These are phyloP conservation scores for Periparus ater DNA, from an alignment of 2,797 vertebrate species.

Conservation along the genomic window DNA sequence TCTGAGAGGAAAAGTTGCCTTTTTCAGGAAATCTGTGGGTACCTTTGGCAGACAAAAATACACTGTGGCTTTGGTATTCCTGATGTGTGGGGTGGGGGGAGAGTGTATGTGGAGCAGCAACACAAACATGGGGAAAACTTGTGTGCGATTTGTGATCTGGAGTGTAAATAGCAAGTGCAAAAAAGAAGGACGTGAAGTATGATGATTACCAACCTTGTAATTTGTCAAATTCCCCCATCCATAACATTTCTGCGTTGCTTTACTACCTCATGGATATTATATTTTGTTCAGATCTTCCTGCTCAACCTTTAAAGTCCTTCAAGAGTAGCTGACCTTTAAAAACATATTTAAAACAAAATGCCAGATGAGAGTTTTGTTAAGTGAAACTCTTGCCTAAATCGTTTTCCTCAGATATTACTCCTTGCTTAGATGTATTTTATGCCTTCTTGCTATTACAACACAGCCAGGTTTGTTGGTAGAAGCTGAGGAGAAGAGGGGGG, in stretches of 20 bases:
- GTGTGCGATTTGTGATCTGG: neutral
- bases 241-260: constrained; percentile 22
- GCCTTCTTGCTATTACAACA: neutral
- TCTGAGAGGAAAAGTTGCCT: neutral
- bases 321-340: constrained; percentile 79
- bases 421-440: neutral
- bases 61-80: neutral
- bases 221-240: constrained; percentile 56
- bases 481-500: neutral
- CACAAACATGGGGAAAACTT: neutral
- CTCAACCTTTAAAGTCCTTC: constrained; percentile 80
- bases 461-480: neutral
- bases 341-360: constrained; percentile 44
- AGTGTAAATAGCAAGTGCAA: neutral
- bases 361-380: constrained; percentile 30
- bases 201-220: constrained; percentile 58
- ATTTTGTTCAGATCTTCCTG: constrained; percentile 74
- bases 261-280: constrained; percentile 55
- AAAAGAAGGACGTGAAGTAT: constrained; percentile 4
- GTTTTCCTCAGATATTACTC: neutral
- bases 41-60: neutral
- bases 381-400: neutral
- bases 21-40: neutral
- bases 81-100: rapidly evolving
- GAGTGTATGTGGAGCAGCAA: neutral